Evolutionary conservation across 2,888 invertebrate genomes (phyloP).

Genomic region (Maniola hyperantus): DNA sequence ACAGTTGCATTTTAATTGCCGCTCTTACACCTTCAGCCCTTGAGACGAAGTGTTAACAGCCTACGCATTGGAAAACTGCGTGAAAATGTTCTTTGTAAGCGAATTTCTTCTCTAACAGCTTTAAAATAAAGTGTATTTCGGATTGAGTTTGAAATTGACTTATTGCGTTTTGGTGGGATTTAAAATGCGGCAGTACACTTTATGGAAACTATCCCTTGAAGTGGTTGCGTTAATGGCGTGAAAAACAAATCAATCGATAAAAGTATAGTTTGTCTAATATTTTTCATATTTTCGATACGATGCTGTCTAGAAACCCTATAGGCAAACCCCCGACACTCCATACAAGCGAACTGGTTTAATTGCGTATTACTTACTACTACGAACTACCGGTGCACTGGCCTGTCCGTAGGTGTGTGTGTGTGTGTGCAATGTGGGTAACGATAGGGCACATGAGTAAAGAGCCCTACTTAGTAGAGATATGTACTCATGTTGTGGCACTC

Average conservation of each 20-base stretch:
- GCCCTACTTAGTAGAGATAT: no score
- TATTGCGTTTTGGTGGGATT: neutral
- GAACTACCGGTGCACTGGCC: no score
- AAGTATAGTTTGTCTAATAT: neutral
- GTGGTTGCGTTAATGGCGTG: neutral
- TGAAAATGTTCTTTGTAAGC: neutral
- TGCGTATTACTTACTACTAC: no score
- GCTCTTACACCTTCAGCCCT: slow-evolving; percentile 50
- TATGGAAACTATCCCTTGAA: slow-evolving; percentile 6
- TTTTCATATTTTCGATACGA: no score
- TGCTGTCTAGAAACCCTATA: no score
- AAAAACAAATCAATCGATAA: neutral
- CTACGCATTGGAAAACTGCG: slow-evolving; percentile 26
- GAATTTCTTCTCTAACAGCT: neutral
- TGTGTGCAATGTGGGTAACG: no score
- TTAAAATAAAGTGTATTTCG: neutral
- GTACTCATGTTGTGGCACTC: no score
- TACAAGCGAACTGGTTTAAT: no score
- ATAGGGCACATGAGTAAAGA: no score
- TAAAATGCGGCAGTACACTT: neutral
- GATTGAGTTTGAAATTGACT: neutral
- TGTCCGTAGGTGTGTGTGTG: no score
- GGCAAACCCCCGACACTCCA: no score
- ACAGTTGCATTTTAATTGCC: slow-evolving; percentile 60
- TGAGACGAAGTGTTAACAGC: slow-evolving; percentile 30